Conservation (phyloP, 2,113 vertebrate genomes). For the Saccopteryx bilineata region DNA sequence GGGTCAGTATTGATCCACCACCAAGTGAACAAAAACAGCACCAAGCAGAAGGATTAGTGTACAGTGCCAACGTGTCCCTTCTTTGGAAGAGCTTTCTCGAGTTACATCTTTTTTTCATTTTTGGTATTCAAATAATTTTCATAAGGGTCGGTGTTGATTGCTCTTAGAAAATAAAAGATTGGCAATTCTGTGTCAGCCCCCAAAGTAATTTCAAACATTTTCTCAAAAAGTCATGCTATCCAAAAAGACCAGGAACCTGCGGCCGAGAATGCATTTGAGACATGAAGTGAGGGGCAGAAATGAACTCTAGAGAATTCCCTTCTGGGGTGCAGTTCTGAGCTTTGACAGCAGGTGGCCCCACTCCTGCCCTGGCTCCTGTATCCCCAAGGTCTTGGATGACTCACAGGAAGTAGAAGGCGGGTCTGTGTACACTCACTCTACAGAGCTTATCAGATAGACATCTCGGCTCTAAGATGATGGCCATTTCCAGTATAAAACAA, state of each 20-base stretch:
- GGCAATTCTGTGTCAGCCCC: background rate
- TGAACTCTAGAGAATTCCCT: background rate
- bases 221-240: background rate
- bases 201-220: background rate
- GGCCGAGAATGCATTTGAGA: background rate
- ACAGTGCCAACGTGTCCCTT: background rate
- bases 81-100: background rate
- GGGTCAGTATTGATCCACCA: background rate
- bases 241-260: background rate
- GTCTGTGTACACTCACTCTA: background rate
- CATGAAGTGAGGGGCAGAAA: background rate
- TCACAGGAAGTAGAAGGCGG: background rate
- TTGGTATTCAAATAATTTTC: background rate
- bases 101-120: background rate
- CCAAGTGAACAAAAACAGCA: background rate
- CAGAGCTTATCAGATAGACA: background rate
- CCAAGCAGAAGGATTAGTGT: background rate
- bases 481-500: background rate
- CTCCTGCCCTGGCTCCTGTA: background rate
- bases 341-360: background rate
- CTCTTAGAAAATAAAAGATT: background rate
- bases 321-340: background rate
- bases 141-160: background rate
- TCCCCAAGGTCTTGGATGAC: background rate
- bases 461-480: background rate